Conservation (phyloP, 2,113 vertebrate species). For the Scartelaos histophorus region DNA sequence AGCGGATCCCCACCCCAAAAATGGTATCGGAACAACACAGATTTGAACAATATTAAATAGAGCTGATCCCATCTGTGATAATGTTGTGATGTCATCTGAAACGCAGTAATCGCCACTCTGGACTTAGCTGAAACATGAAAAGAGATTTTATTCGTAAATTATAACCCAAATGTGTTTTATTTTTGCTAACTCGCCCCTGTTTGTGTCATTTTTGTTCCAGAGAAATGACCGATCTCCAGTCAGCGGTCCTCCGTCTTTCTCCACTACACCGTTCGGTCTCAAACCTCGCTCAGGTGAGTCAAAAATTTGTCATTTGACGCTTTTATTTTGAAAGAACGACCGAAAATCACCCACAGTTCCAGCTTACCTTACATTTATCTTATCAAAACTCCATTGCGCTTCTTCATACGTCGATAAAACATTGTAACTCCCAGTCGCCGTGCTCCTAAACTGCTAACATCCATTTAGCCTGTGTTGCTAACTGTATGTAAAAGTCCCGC, state of each 20-base stretch:
- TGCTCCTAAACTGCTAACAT: conserved; percentile 28
- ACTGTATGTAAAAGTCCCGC: conserved; percentile 33
- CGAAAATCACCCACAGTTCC: not conserved
- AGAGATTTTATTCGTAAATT: too few species aligned
- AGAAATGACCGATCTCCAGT: conserved; percentile 72
- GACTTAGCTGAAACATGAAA: too few species aligned
- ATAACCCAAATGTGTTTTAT: not conserved
- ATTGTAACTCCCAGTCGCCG: not conserved
- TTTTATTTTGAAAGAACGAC: not conserved
- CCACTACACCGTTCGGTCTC: conserved; percentile 84
- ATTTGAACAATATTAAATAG: too few species aligned
- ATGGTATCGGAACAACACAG: too few species aligned
- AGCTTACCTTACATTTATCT: not conserved
- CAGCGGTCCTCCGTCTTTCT: conserved; percentile 70
- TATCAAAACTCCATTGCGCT: not conserved
- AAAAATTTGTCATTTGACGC: not conserved
- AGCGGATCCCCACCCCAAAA: too few species aligned
- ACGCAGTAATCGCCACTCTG: too few species aligned
- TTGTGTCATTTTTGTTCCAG: conserved; percentile 59
- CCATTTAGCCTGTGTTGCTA: conserved; percentile 43
- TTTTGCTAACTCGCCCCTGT: not conserved
- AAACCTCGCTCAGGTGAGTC: conserved; percentile 92
- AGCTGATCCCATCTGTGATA: too few species aligned
- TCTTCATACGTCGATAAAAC: not conserved
- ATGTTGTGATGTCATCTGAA: too few species aligned